Base-by-base conservation (phyloP, 2,113 vertebrate genomes). In the Macrotus californicus region DNA sequence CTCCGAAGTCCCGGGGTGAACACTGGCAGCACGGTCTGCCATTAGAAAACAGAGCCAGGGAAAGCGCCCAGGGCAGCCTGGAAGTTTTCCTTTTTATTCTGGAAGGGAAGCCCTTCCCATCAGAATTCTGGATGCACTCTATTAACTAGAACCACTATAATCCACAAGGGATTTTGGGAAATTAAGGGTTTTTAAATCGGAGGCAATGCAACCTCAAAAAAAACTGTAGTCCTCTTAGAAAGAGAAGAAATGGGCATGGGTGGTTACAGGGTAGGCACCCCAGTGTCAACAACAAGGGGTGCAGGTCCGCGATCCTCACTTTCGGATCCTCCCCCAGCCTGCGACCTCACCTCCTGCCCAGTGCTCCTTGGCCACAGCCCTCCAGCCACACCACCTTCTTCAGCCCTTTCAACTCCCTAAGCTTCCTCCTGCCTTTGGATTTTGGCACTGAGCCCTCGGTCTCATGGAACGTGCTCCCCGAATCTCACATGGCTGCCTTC, bases 311-410 rank as follows among this genome's bases (percentile, higher is more conserved):
- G 56, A 22, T 22, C 34, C 39, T 61, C 36, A 7, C n/a, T 83
- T 70, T 77, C 67, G 72, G 22, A 61, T 54, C 39, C 36, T 24
- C 83, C n/a, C 64, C 15, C 6, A 26, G 1, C 34, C 39, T 16
- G 12, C 67, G 69, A 76, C 69, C 34, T 73, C 54, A 22, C 15
- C 22, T n/a, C n/a, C 5, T 18, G 29, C 11, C n/a, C 50, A 61
- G 56, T 16, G 15, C 10, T 41, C 34, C n/a, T 87, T n/a, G 22
- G 11, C 43, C 9, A 4, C n/a, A 0, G 0, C 48, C 56, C 12
- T 16, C 48, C 26, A 52, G 82, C 26, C 54, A 66, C 43, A 31
- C 26, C 16, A 12, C 31, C 76, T 52, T 91, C 67, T 52, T 82
- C 52, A 31, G 52, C 88, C 19, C 67, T 80, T 72, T 64, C 26